A percentile compares a stretch with the other conserved stretches of the same genome.
phyloP scores from a whole-genome alignment of 2,888 invertebrate species.

The Linnaemya vulpina region DNA sequence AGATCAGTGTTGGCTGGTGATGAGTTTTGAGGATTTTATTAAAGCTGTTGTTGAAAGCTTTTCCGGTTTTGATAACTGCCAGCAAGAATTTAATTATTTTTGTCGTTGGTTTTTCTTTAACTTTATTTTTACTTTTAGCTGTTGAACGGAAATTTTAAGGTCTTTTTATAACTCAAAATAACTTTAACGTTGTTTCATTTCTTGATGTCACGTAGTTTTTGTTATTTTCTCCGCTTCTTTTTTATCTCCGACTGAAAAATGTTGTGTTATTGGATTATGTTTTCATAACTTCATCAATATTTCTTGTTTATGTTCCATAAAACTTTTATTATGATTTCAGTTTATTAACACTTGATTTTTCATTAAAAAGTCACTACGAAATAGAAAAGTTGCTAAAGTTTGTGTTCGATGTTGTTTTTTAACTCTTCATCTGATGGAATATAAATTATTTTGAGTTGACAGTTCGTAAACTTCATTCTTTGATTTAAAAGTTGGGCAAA shows the following conservation, averaged over 20 bases:
- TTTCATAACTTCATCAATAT: background rate
- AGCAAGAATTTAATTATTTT: constrained; percentile 33
- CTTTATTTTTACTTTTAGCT: too few relatives aligned
- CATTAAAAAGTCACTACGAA: background rate
- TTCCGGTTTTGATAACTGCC: constrained; percentile 15
- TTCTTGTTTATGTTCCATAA: background rate
- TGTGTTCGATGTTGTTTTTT: background rate
- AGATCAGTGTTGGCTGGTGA: background rate
- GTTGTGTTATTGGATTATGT: background rate
- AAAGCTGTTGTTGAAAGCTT: constrained; percentile 11
- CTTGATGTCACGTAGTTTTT: background rate
- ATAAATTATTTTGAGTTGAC: background rate
- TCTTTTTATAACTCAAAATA: background rate
- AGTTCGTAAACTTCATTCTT: background rate
- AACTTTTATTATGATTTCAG: background rate
- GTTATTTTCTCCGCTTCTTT: background rate
- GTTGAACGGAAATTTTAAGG: background rate
- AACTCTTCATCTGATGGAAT: background rate
- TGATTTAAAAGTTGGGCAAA: too few relatives aligned
- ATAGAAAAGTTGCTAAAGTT: background rate
- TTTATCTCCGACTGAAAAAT: background rate
- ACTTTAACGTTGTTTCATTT: background rate
- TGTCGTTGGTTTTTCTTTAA: background rate
- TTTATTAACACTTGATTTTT: background rate
- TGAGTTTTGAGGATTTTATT: background rate